Percentiles rank a stretch among this genome's conserved stretches.
Conservation (phyloP, 2,797 vertebrate genomes). For the Falco rusticolus region DNA sequence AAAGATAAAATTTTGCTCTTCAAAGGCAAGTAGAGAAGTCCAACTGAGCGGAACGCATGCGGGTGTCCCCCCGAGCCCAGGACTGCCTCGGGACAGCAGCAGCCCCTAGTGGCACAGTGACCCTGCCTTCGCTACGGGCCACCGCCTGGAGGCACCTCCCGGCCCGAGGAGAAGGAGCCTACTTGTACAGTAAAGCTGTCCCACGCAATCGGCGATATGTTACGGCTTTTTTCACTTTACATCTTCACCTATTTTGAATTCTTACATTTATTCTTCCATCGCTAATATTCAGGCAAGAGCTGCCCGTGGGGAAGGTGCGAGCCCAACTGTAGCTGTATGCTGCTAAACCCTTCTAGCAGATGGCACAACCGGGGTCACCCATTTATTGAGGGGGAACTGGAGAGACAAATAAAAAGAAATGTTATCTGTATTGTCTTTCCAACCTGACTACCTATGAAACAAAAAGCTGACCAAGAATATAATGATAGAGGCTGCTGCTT, state of each 20-base stretch:
- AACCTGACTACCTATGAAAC: background rate
- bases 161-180: background rate
- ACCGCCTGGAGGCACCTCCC: accelerated
- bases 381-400: background rate
- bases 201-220: no score
- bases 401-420: background rate
- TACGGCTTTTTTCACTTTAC: background rate
- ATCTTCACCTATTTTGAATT: background rate
- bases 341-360: background rate
- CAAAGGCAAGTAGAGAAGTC: background rate
- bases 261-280: background rate
- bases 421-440: background rate
- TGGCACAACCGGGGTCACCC: background rate
- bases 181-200: background rate
- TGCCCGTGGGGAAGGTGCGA: background rate
- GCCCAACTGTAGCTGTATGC: background rate
- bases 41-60: background rate
- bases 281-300: background rate
- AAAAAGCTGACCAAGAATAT: background rate
- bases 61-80: accelerated
- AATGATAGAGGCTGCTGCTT: background rate
- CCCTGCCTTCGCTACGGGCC: background rate
- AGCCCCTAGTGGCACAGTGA: conserved; percentile 12
- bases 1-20: background rate
- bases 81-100: background rate